A percentile compares a stretch with the other conserved stretches of the same genome.
Conservation (phyloP, 2,888 invertebrate species). For the Heterodera filipjevi region DNA sequence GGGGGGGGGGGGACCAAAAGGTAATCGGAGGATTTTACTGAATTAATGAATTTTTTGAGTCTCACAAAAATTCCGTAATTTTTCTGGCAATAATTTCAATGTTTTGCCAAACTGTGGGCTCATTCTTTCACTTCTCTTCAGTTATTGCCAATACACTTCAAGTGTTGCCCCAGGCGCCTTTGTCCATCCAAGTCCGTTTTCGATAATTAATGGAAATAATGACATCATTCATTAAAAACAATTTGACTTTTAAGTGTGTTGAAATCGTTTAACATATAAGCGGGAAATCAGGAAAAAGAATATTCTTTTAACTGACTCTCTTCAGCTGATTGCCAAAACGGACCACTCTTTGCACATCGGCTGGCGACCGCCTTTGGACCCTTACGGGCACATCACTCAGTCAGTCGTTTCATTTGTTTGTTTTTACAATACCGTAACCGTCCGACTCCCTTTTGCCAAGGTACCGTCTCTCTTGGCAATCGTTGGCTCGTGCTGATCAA, state of each 20-base stretch:
- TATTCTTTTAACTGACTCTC: background rate
- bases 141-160: constrained; percentile 63
- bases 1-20: too few species aligned
- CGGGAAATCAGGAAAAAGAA: too few species aligned
- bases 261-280: too few species aligned
- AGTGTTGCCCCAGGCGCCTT: constrained; percentile 63
- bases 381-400: constrained; percentile 57
- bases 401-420: constrained; percentile 27
- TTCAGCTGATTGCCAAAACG: constrained; percentile 58
- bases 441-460: too few species aligned
- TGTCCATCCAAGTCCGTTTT: constrained; percentile 50
- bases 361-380: constrained; percentile 62
- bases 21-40: too few species aligned
- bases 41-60: too few species aligned
- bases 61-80: background rate
- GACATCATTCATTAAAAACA: too few species aligned
- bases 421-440: background rate
- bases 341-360: constrained; percentile 61
- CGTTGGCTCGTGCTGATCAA: constrained; percentile 55
- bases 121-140: background rate
- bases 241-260: too few species aligned
- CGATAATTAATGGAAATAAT: too few species aligned
- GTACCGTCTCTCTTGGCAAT: constrained; percentile 55
- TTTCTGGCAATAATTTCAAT: too few species aligned
- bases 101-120: too few species aligned